These are phyloP conservation scores for Neodiprion fabricii DNA, from an alignment of 1,140 invertebrate species.

Conservation along the genomic window DNA sequence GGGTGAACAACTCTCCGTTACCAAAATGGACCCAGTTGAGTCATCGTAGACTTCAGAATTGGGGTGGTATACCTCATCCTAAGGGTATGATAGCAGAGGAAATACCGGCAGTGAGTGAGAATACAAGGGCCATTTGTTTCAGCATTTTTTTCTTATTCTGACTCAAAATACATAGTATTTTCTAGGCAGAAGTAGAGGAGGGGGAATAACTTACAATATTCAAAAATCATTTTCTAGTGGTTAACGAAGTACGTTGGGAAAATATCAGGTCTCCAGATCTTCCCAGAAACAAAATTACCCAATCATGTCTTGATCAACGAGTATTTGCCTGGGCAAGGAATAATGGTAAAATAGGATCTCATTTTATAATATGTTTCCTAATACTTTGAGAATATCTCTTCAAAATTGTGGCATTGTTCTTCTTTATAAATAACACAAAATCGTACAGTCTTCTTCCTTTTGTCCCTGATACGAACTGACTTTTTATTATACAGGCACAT, in stretches of 20 bases:
- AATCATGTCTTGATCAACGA: slow-evolving; percentile 98
- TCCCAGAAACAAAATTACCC: slow-evolving; percentile 74
- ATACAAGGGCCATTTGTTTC: background rate
- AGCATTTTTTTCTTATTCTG: slow-evolving; percentile 9
- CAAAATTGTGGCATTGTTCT: too few species aligned
- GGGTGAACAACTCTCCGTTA: slow-evolving; percentile 83
- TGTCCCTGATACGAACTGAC: background rate
- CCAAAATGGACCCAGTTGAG: slow-evolving; percentile 96
- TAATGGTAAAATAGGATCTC: slow-evolving; percentile 68
- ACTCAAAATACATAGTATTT: background rate
- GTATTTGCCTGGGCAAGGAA: slow-evolving; percentile 91
- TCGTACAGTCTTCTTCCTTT: background rate
- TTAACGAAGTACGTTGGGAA: slow-evolving; percentile 76
- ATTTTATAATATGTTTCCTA: background rate
- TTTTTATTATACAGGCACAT: slow-evolving; percentile 73
- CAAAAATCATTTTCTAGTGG: slow-evolving; percentile 71
- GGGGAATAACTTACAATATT: slow-evolving; percentile 13
- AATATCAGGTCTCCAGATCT: slow-evolving; percentile 75
- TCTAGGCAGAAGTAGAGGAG: too few species aligned
- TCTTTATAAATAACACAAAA: background rate
- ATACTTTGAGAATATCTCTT: background rate
- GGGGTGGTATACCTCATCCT: slow-evolving; percentile 91
- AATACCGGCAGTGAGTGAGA: slow-evolving; percentile 71
- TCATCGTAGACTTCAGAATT: slow-evolving; percentile 92
- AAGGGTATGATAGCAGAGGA: slow-evolving; percentile 95